Evolutionary conservation across 2,888 invertebrate genomes (phyloP).

Genomic region (Caenorhabditis japonica): DNA sequence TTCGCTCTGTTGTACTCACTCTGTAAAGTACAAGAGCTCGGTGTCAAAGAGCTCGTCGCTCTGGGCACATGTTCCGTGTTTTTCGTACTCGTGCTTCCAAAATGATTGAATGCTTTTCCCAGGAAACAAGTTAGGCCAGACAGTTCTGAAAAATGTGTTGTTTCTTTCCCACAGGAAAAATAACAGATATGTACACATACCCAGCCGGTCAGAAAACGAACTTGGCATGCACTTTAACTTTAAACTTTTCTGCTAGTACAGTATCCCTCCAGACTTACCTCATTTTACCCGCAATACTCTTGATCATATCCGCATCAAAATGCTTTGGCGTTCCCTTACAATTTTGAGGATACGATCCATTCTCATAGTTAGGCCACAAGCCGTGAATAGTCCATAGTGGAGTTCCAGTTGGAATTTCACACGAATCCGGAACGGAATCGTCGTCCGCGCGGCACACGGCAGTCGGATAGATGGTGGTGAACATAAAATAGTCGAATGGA

Average conservation of each 20-base stretch:
- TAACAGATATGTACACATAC: neutral
- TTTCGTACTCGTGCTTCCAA: constrained; percentile 69
- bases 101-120: constrained; percentile 50
- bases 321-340: constrained; percentile 51
- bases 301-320: constrained; percentile 55
- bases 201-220: too few relatives aligned
- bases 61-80: constrained; percentile 66
- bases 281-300: constrained; percentile 45
- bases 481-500: constrained; percentile 63
- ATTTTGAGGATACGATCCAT: constrained; percentile 61
- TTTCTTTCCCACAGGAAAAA: too few relatives aligned
- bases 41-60: constrained; percentile 44
- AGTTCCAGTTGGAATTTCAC: constrained; percentile 58
- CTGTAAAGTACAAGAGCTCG: constrained; percentile 57
- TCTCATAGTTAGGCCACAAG: constrained; percentile 62
- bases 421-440: constrained; percentile 58
- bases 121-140: constrained; percentile 63
- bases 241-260: too few relatives aligned
- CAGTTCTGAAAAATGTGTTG: constrained; percentile 41
- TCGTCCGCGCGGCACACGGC: constrained; percentile 66
- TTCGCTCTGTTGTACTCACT: too few relatives aligned
- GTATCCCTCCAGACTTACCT: too few relatives aligned
- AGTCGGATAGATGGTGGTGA: constrained; percentile 59
- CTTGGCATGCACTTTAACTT: too few relatives aligned
- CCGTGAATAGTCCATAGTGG: constrained; percentile 64